A percentile compares a stretch with the other conserved stretches of the same genome.
Conservation (phyloP, 2,888 invertebrate genomes). For the Morpho helenor region DNA sequence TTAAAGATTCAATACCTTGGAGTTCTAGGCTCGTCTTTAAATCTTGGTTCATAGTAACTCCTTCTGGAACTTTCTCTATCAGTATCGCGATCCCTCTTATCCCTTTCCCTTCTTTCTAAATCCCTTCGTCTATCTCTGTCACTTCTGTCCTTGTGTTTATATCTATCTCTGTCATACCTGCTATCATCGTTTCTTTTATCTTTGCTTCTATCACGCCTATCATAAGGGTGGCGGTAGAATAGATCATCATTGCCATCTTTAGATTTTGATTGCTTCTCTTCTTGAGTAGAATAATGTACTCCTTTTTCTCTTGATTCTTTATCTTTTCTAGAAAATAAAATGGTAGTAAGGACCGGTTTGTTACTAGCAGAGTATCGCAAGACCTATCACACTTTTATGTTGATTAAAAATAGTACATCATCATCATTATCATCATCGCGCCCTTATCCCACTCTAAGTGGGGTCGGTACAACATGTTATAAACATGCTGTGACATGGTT, state of each 20-base stretch:
- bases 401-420: too few species aligned
- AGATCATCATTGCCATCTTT: slow-evolving; percentile 60
- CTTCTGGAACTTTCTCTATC: slow-evolving; percentile 68
- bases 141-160: slow-evolving; percentile 27
- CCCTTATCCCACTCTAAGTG: too few species aligned
- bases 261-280: slow-evolving; percentile 64
- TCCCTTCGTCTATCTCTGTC: slow-evolving; percentile 45
- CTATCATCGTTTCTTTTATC: slow-evolving; percentile 10
- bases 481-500: too few species aligned
- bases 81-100: slow-evolving; percentile 46
- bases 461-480: too few species aligned
- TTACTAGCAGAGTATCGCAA: too few species aligned
- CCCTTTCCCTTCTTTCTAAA: slow-evolving; percentile 49
- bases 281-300: slow-evolving; percentile 84
- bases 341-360: neutral
- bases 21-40: slow-evolving; percentile 92
- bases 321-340: slow-evolving; percentile 52
- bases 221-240: slow-evolving; percentile 52
- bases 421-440: too few species aligned
- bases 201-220: slow-evolving; percentile 35
- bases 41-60: slow-evolving; percentile 80
- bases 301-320: slow-evolving; percentile 83
- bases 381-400: too few species aligned
- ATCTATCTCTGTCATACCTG: slow-evolving; percentile 38
- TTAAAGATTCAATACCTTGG: slow-evolving; percentile 74